Conservation (phyloP, 2,888 invertebrate genomes). For the Torymus tubicola region DNA sequence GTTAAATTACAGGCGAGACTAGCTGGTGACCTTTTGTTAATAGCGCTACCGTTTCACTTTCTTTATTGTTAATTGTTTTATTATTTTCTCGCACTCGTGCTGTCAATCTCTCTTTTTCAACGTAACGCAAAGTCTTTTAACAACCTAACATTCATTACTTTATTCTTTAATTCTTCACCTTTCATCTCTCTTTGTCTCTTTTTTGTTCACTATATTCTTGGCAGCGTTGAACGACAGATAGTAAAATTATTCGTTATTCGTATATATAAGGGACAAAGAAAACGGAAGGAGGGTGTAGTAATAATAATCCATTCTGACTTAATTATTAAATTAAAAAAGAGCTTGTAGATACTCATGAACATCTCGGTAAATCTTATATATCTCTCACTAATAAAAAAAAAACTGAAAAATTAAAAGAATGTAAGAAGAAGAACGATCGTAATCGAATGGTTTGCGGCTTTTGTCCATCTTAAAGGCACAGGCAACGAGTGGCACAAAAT, state of each 20-base stretch:
- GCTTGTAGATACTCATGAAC: constrained; percentile 54
- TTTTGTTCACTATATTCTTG: constrained; percentile 62
- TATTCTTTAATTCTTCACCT: constrained; percentile 35
- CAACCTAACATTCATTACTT: constrained; percentile 40
- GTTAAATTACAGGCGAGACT: constrained; percentile 75
- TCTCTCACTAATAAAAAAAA: constrained; percentile 15
- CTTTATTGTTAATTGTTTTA: constrained; percentile 56
- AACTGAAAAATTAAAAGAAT: constrained; percentile 17
- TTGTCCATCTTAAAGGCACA: constrained; percentile 70
- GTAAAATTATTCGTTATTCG: constrained; percentile 61
- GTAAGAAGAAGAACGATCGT: constrained; percentile 29
- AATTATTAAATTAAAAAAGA: constrained; percentile 65
- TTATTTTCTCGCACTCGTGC: constrained; percentile 19
- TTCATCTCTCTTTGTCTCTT: background rate
- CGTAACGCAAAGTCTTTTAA: constrained; percentile 42
- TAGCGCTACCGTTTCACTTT: constrained; percentile 69
- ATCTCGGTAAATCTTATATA: constrained; percentile 14
- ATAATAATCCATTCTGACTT: constrained; percentile 65
- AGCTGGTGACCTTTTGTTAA: constrained; percentile 71
- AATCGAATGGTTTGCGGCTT: constrained; percentile 45
- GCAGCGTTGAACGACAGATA: constrained; percentile 71
- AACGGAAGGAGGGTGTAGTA: constrained; percentile 46
- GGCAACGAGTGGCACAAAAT: constrained; percentile 71
- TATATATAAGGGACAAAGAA: constrained; percentile 55
- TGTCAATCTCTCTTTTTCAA: background rate